These are phyloP conservation scores for Psilopsiagon aymara DNA, from an alignment of 2,113 vertebrate genomes.

Conservation along the genomic window DNA sequence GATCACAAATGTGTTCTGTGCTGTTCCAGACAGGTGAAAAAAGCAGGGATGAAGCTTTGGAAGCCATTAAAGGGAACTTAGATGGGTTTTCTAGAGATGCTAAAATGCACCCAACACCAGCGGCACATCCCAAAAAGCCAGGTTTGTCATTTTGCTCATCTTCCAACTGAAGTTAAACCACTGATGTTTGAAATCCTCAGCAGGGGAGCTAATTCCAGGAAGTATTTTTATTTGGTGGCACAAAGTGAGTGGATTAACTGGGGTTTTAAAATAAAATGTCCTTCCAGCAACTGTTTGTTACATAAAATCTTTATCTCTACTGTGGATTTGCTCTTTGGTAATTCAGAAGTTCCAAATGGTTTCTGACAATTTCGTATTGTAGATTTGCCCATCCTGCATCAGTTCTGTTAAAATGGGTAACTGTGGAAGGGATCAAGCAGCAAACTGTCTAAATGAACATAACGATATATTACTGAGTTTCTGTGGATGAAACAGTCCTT, in stretches of 20 bases:
- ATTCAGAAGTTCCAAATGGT: background rate
- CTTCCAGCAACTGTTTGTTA: background rate
- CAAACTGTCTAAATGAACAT: background rate
- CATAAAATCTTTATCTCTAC: background rate
- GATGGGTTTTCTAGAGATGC: constrained; percentile 98
- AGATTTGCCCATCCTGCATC: background rate
- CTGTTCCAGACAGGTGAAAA: constrained; percentile 88
- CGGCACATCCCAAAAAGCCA: constrained; percentile 90
- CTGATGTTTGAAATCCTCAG: background rate
- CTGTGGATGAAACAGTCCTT: background rate
- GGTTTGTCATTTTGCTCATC: constrained; percentile 77
- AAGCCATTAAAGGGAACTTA: constrained; percentile 98
- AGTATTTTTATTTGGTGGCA: background rate
- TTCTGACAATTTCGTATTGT: background rate
- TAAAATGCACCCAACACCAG: constrained; percentile 95
- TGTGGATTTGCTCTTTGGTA: background rate
- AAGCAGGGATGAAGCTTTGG: constrained; percentile 95
- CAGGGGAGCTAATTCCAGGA: background rate
- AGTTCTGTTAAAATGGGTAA: background rate
- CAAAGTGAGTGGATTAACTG: background rate
- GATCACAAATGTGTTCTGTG: constrained; percentile 16
- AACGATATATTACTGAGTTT: background rate
- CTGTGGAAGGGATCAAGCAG: background rate
- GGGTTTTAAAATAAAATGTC: background rate
- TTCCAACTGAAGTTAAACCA: constrained; percentile 11